These are phyloP conservation scores for Gephyroberyx darwinii DNA, from an alignment of 2,797 vertebrate genomes.

Conservation along the genomic window DNA sequence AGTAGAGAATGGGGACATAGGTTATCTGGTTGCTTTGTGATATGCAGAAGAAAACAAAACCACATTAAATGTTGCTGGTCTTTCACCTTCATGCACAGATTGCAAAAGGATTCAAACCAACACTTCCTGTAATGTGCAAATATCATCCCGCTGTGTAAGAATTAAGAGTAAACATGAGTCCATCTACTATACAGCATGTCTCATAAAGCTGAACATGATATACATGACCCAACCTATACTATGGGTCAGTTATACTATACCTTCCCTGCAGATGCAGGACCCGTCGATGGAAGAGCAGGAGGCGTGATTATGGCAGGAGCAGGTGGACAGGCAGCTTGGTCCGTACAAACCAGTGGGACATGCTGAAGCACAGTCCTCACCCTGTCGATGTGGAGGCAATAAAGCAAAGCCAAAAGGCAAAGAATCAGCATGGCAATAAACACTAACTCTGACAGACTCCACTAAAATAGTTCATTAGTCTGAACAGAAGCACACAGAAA, in stretches of 20 bases:
- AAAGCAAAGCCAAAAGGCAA: slow-evolving; percentile 44
- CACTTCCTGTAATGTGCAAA: slow-evolving; percentile 18
- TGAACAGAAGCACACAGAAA: slow-evolving; percentile 25
- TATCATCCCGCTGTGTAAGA: slow-evolving; percentile 24
- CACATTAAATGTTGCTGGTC: background rate
- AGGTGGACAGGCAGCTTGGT: slow-evolving; percentile 89
- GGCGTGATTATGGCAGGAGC: slow-evolving; percentile 89
- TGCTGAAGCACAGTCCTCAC: slow-evolving; percentile 87
- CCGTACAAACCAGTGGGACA: slow-evolving; percentile 90
- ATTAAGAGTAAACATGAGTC: background rate
- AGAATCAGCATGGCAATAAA: slow-evolving; percentile 32
- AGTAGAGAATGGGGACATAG: background rate
- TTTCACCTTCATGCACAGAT: slow-evolving; percentile 19
- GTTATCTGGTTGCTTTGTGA: slow-evolving; percentile 2
- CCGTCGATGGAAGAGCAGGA: slow-evolving; percentile 91
- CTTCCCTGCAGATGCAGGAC: slow-evolving; percentile 94
- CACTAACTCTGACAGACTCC: slow-evolving; percentile 33
- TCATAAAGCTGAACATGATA: too few relatives aligned
- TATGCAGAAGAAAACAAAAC: slow-evolving; percentile 1
- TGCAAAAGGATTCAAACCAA: slow-evolving; percentile 24
- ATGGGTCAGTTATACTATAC: slow-evolving; percentile 72
- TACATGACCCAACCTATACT: too few relatives aligned
- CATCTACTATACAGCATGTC: background rate
- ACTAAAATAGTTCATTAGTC: slow-evolving; percentile 36
- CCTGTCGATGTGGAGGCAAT: slow-evolving; percentile 76